Percentiles rank a stretch among this genome's conserved stretches.
Conservation (phyloP, 2,888 invertebrate genomes). For the Tuta absoluta region DNA sequence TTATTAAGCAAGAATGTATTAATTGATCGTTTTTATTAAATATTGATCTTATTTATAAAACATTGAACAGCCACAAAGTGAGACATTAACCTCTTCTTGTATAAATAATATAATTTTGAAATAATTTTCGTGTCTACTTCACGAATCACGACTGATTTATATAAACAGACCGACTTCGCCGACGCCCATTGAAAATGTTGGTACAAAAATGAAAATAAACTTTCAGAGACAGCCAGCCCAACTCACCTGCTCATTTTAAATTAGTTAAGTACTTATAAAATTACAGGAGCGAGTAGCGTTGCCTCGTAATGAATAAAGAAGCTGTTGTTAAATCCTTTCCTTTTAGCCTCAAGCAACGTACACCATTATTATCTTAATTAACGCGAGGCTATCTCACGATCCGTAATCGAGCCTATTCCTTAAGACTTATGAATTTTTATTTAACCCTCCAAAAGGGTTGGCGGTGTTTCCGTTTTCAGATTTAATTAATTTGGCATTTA, state of each 20-base stretch:
- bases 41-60: too few species aligned
- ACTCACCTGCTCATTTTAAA: not conserved
- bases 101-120: too few species aligned
- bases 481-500: constrained; percentile 70
- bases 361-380: constrained; percentile 31
- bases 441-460: constrained; percentile 49
- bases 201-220: not conserved
- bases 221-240: not conserved
- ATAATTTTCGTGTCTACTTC: too few species aligned
- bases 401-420: constrained; percentile 42
- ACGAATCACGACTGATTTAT: too few species aligned
- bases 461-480: constrained; percentile 51
- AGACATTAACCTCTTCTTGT: too few species aligned
- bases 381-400: constrained; percentile 33
- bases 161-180: too few species aligned
- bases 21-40: too few species aligned
- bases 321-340: constrained; percentile 3
- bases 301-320: constrained; percentile 5
- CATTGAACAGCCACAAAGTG: too few species aligned
- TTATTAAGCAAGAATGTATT: too few species aligned
- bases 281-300: constrained; percentile 2
- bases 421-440: constrained; percentile 56
- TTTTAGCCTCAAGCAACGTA: constrained; percentile 23
- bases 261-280: not conserved
- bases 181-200: too few species aligned